A percentile compares a stretch with the other conserved stretches of the same genome.
These are phyloP conservation scores for Chelonoidis abingdonii DNA, from an alignment of 2,113 vertebrate species.

Conservation along the genomic window DNA sequence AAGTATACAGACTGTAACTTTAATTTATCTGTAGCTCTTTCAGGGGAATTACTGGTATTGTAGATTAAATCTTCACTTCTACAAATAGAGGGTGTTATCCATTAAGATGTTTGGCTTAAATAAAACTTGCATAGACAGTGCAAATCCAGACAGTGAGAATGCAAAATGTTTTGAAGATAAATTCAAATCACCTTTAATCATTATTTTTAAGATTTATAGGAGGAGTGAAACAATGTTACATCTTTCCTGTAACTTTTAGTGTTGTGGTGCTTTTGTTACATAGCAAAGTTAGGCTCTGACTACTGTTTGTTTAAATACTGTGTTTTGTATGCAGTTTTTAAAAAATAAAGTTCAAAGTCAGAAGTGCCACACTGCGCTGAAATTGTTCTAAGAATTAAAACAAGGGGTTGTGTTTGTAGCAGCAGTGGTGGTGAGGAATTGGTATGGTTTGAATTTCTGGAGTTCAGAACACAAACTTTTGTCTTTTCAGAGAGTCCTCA, in stretches of 20 bases:
- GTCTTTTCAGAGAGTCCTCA: background rate
- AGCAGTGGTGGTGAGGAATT: background rate
- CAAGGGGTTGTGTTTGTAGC: slow-evolving; percentile 36
- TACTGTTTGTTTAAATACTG: background rate
- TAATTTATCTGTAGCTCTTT: slow-evolving; percentile 60
- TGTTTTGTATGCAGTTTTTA: background rate
- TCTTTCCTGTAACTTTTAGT: background rate
- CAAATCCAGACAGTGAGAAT: rapidly evolving
- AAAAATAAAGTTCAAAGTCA: background rate
- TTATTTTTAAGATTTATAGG: background rate
- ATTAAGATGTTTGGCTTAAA: background rate
- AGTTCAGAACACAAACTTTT: background rate
- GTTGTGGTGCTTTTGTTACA: background rate
- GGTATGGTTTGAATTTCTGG: background rate
- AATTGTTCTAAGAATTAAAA: slow-evolving; percentile 11
- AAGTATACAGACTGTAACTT: slow-evolving; percentile 70
- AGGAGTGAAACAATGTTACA: background rate
- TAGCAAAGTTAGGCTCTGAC: background rate
- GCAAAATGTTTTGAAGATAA: background rate
- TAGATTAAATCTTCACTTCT: slow-evolving; percentile 25
- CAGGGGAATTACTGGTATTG: slow-evolving; percentile 50
- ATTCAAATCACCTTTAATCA: background rate
- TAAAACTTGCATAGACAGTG: background rate
- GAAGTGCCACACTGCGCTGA: background rate
- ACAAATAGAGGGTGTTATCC: background rate